Conservation (phyloP, 2,797 vertebrate species). For the Darevskia nairensis region DNA sequence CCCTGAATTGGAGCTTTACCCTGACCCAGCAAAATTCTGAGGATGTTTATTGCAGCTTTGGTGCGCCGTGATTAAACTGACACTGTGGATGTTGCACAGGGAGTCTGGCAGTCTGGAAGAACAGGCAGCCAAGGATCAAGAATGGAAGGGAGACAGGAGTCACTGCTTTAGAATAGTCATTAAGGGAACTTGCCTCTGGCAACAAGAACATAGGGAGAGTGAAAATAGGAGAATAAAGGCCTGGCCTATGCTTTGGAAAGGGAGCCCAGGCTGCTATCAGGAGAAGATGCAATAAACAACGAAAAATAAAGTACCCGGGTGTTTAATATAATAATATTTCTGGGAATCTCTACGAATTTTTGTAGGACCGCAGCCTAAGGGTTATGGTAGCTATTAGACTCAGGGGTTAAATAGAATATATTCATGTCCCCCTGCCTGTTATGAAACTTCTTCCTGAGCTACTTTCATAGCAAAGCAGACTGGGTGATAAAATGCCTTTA, state of each 20-base stretch:
- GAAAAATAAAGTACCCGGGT: background rate
- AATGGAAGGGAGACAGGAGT: too few species aligned
- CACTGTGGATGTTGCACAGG: background rate
- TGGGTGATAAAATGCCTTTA: constrained; percentile 8
- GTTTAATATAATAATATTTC: background rate
- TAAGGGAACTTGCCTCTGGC: background rate
- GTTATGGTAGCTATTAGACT: background rate
- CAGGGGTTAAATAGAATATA: background rate
- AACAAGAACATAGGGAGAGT: too few species aligned
- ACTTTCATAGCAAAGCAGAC: background rate
- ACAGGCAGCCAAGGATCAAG: background rate
- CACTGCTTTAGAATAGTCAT: background rate
- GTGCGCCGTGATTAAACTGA: background rate
- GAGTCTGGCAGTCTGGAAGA: background rate
- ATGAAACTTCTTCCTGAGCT: background rate
- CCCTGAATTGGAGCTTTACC: background rate
- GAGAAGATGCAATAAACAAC: background rate
- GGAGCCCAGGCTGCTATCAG: background rate
- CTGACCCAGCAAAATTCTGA: background rate
- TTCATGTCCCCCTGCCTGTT: background rate
- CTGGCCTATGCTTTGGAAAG: background rate
- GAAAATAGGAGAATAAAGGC: background rate
- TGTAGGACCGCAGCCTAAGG: constrained; percentile 5
- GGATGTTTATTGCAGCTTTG: background rate
- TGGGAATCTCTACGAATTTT: constrained; percentile 5